These are phyloP conservation scores for Rhorus exstirpatorius DNA, from an alignment of 2,888 invertebrate genomes.

Conservation along the genomic window DNA sequence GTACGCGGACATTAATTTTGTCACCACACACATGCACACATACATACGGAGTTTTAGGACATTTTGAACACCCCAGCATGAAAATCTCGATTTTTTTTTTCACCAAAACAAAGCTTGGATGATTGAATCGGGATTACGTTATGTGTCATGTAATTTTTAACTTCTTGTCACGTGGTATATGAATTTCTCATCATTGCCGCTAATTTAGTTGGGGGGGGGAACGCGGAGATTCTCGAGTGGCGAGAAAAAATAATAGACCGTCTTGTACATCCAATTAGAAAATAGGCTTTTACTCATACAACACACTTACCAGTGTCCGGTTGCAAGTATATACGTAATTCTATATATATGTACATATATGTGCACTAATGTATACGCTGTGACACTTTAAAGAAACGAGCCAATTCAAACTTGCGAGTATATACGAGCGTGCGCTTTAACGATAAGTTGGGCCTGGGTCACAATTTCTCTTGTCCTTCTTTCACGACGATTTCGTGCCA, in stretches of 20 bases:
- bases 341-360: not conserved
- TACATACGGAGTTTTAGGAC: no score
- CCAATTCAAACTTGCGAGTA: conserved; percentile 15
- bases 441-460: conserved; percentile 64
- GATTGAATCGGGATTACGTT: no score
- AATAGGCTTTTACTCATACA: conserved; percentile 31
- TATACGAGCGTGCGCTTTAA: conserved; percentile 17
- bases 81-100: no score
- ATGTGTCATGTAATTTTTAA: no score
- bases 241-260: conserved; percentile 33
- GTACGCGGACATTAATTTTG: no score
- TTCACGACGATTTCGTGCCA: conserved; percentile 56
- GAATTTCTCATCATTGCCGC: no score
- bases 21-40: no score
- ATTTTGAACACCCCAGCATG: no score
- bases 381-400: conserved; percentile 42
- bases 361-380: conserved; percentile 5
- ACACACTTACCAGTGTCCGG: conserved; percentile 35
- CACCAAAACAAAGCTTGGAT: no score
- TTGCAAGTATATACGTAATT: conserved; percentile 46
- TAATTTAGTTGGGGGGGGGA: not conserved
- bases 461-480: conserved; percentile 69
- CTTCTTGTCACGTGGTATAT: no score
- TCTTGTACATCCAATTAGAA: conserved; percentile 46
- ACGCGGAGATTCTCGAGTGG: conserved; percentile 33